Evolutionary conservation across 2,113 vertebrate genomes (phyloP).

Genomic region (Malurus elegans): DNA sequence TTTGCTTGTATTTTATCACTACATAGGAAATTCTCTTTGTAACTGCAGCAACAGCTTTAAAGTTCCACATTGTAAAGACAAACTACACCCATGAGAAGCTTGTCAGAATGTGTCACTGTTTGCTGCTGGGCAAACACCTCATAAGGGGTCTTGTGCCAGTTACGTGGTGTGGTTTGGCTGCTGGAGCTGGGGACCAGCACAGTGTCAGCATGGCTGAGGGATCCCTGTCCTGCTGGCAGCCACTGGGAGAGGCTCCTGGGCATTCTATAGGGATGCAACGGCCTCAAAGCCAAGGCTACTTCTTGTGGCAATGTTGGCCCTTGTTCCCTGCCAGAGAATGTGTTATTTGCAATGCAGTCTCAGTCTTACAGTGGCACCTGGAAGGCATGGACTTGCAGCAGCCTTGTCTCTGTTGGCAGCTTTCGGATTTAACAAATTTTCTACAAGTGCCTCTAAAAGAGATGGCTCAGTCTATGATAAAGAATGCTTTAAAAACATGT

Average conservation of each 20-base stretch:
- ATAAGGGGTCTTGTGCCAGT: neutral
- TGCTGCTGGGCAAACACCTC: neutral
- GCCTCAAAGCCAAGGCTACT: neutral
- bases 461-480: neutral
- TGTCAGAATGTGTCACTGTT: neutral
- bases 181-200: rapidly evolving
- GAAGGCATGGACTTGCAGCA: neutral
- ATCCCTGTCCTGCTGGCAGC: neutral
- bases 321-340: neutral
- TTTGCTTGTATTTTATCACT: neutral
- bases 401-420: neutral
- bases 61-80: neutral
- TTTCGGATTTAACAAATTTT: neutral
- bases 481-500: neutral
- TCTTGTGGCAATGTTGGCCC: neutral
- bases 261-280: neutral
- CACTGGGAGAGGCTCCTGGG: neutral
- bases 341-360: neutral
- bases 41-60: rapidly evolving
- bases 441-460: neutral
- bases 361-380: neutral
- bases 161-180: neutral
- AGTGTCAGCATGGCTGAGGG: neutral
- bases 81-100: neutral
- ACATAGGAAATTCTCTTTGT: neutral